Evolutionary conservation across 2,888 invertebrate genomes (phyloP), one percentile per base, ranked within the genome.

Genomic region (Drosophila eohydei): DNA sequence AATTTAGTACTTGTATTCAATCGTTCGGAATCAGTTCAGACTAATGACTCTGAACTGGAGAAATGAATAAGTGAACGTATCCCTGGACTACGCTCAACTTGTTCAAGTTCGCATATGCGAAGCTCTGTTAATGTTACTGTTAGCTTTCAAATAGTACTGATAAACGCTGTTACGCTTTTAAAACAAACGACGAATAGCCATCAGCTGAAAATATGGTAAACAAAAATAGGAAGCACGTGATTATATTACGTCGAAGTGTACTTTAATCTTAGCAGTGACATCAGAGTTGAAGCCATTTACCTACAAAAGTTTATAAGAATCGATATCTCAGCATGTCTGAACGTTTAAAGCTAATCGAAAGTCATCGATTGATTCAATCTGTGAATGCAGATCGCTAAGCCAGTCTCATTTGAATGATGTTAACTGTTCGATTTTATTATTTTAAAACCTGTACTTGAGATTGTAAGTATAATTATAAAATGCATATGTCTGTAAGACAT

Each of bases 391-490:
- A 9, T 32, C n/a, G 16, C 30, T 32, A 50, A 50, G 3, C 43
- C 55, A 16, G 11, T 40, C 0, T 38, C 14, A n/a, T 28, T 41
- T 16, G n/a, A 52, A 28, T 32, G 9, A 9, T 38, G 52, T 48
- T 30, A 34, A 3, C 5, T 16, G 16, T 30, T 41, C 16, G 3
- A n/a, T 28, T n/a, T 36, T 36, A 16, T 36, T 57, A 11, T n/a
- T 16, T 2, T 46, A 32, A 9, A 3, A 7, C 2, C 5, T 40
- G 55, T 6, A 56, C 26, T 50, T 16, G 12, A 66, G 67, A 75
- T 75, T 78, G 16, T 38, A 8, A n/a, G 3, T 9, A 36, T 69
- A 63, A 48, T 48, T 52, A 56, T 62, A 60, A 28, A 16, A 51
- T 32, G 36, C 55, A 58, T 55, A 12, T 41, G 32, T 62, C 58